These are phyloP conservation scores for Drosophila rubida DNA, from an alignment of 2,888 invertebrate species.

Conservation along the genomic window DNA sequence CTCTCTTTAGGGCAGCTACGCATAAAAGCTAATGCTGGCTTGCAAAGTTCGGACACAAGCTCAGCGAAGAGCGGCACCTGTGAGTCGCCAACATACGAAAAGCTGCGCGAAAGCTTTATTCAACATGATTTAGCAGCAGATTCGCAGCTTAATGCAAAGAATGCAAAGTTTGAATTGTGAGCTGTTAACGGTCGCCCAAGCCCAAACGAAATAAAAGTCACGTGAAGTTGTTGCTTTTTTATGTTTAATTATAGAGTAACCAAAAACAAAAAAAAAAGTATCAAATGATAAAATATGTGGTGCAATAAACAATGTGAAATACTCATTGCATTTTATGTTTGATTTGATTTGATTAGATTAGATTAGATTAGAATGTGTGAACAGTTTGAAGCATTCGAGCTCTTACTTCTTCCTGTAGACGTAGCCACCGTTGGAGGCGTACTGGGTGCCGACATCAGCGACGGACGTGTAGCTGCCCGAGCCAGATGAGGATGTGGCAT, in stretches of 20 bases:
- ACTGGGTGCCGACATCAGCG: slow-evolving; percentile 78
- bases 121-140: neutral
- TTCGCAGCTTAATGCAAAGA: slow-evolving; percentile 6
- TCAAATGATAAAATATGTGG: slow-evolving; percentile 24
- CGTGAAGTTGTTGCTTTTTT: slow-evolving; percentile 8
- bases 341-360: neutral
- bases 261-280: slow-evolving; percentile 37
- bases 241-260: slow-evolving; percentile 42
- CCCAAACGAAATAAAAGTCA: slow-evolving; percentile 4
- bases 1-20: neutral
- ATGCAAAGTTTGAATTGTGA: neutral
- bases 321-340: slow-evolving; percentile 27
- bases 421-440: slow-evolving; percentile 83
- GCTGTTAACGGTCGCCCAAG: too few species aligned
- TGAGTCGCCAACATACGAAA: neutral
- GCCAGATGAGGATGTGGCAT: slow-evolving; percentile 53
- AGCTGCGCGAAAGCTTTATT: neutral
- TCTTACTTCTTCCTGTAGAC: slow-evolving; percentile 82
- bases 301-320: slow-evolving; percentile 23
- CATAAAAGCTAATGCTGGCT: neutral
- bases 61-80: neutral
- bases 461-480: slow-evolving; percentile 54
- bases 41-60: neutral
- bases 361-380: slow-evolving; percentile 46
- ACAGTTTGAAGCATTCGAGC: slow-evolving; percentile 42